These are phyloP conservation scores for Liparis tanakae DNA, from an alignment of 2,797 vertebrate genomes.

Conservation along the genomic window DNA sequence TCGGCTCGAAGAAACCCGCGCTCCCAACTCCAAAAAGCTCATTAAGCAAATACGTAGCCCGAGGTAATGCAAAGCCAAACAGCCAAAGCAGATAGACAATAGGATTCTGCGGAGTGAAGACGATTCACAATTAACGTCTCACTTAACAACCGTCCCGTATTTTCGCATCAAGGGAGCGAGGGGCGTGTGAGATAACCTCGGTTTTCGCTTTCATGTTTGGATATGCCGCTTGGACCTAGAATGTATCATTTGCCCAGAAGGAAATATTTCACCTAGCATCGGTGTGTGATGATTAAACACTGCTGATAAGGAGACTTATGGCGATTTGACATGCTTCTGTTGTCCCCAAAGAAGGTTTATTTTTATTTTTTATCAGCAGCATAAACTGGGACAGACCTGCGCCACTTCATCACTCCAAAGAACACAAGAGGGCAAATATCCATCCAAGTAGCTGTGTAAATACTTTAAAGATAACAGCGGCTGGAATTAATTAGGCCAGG, in stretches of 20 bases:
- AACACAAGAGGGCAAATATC: slow-evolving; percentile 23
- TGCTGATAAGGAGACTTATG: slow-evolving; percentile 56
- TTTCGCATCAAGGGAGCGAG: slow-evolving; percentile 68
- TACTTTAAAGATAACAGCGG: slow-evolving; percentile 32
- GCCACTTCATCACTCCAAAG: slow-evolving; percentile 18
- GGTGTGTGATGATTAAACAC: slow-evolving; percentile 19
- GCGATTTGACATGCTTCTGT: slow-evolving; percentile 64
- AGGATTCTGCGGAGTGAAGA: slow-evolving; percentile 66
- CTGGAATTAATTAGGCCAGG: slow-evolving; percentile 33
- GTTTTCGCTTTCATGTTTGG: slow-evolving; percentile 72
- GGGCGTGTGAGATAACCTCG: slow-evolving; percentile 60
- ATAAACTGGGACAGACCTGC: slow-evolving; percentile 60
- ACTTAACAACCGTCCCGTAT: slow-evolving; percentile 66
- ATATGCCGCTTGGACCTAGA: slow-evolving; percentile 50
- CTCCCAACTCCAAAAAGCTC: slow-evolving; percentile 72
- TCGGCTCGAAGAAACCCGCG: slow-evolving; percentile 48
- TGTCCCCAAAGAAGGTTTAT: slow-evolving; percentile 40
- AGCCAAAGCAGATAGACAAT: slow-evolving; percentile 76
- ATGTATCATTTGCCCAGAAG: slow-evolving; percentile 47
- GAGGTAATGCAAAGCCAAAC: slow-evolving; percentile 79
- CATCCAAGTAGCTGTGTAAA: slow-evolving; percentile 22
- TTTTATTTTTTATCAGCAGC: slow-evolving; percentile 18
- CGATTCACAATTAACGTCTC: slow-evolving; percentile 73
- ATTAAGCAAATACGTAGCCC: slow-evolving; percentile 83
- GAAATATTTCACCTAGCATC: slow-evolving; percentile 53